Conservation (phyloP, 2,888 invertebrate genomes). For the Hypomecis punctinalis region DNA sequence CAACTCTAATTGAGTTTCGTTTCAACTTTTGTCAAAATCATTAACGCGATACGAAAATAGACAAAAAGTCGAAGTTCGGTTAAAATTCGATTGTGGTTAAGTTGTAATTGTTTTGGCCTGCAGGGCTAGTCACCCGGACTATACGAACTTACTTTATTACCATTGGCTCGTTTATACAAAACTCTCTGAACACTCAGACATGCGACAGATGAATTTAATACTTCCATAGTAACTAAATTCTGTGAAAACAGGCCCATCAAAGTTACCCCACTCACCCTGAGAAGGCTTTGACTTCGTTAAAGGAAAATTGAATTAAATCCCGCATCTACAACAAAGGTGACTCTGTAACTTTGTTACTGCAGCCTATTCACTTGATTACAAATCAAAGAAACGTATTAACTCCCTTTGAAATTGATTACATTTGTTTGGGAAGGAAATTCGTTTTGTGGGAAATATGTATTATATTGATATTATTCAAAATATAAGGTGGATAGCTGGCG, state of each 20-base stretch:
- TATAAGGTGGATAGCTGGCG: too few relatives aligned
- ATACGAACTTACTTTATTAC: too few relatives aligned
- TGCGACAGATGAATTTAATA: not conserved
- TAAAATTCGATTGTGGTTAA: too few relatives aligned
- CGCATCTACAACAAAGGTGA: constrained; percentile 13
- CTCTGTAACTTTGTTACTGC: constrained; percentile 7
- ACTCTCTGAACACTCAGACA: too few relatives aligned
- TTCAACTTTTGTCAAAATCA: too few relatives aligned
- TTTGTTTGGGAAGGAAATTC: not conserved
- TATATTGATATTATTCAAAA: too few relatives aligned
- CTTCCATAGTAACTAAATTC: not conserved
- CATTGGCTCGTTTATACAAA: too few relatives aligned
- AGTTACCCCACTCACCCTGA: not conserved
- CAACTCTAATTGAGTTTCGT: too few relatives aligned
- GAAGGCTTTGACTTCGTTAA: constrained; percentile 16
- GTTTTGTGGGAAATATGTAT: not conserved
- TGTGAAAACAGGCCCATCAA: not conserved
- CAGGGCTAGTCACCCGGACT: too few relatives aligned
- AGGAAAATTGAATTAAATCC: constrained; percentile 5
- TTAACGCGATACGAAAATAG: too few relatives aligned
- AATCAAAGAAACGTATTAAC: constrained; percentile 9
- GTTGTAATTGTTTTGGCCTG: too few relatives aligned
- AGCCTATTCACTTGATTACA: constrained; percentile 9
- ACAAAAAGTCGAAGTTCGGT: too few relatives aligned
- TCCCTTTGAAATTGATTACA: constrained; percentile 4